Percentiles rank a stretch among this genome's conserved stretches.
These are phyloP conservation scores for Cheilosia vulpina DNA, from an alignment of 2,888 invertebrate species.

Conservation along the genomic window DNA sequence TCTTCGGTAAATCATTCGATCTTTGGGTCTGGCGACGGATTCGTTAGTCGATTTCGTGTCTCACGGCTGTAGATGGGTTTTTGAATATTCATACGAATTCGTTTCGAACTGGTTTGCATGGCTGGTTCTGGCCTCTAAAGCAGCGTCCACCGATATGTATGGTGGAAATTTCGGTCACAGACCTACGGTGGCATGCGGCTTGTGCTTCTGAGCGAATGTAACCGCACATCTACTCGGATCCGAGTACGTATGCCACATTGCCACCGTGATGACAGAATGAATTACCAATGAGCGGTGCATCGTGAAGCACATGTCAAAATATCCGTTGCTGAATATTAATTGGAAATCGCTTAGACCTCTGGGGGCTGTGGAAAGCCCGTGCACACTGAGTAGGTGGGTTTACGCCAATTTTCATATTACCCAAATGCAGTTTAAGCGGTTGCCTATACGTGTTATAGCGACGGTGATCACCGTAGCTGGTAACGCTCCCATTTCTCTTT, in stretches of 20 bases:
- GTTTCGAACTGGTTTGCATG: constrained; percentile 16
- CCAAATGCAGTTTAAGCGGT: constrained; percentile 53
- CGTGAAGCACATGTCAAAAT: constrained; percentile 74
- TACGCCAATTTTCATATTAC: constrained; percentile 63
- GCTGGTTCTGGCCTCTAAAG: background rate
- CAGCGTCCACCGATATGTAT: background rate
- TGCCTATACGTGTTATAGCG: constrained; percentile 41
- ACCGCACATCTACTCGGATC: background rate
- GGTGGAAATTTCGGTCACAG: constrained; percentile 4
- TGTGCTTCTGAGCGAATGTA: constrained; percentile 56
- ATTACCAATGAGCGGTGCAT: constrained; percentile 73
- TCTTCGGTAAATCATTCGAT: constrained; percentile 57
- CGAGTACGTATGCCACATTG: constrained; percentile 8
- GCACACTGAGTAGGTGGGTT: constrained; percentile 52
- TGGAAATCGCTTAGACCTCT: constrained; percentile 37
- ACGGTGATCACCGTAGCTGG: constrained; percentile 23
- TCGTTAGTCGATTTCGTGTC: constrained; percentile 36
- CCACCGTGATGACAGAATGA: constrained; percentile 28
- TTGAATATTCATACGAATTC: constrained; percentile 28
- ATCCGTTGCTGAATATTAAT: constrained; percentile 71
- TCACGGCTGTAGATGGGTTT: background rate
- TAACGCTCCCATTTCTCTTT: constrained; percentile 75
- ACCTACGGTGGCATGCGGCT: constrained; percentile 46
- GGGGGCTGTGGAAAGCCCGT: constrained; percentile 48
- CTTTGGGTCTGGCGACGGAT: constrained; percentile 28